Evolutionary conservation across 2,888 invertebrate genomes (phyloP), one percentile per base, ranked within the genome.

Genomic region (Clusia tigrina): DNA sequence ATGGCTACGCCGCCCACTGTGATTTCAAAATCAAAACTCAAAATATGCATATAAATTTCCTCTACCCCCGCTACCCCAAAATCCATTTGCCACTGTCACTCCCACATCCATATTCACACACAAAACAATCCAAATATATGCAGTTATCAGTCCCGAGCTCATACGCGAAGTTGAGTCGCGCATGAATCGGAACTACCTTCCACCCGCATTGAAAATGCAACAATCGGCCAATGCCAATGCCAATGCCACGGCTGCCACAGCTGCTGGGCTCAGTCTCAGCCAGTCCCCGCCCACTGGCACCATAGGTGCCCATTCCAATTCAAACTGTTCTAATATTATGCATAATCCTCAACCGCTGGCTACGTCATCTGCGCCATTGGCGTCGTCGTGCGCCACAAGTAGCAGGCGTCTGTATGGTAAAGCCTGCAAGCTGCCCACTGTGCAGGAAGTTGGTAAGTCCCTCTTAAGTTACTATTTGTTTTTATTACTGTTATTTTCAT

Each of bases 161-260:
- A 91, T 93, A 73, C 90, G 92, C 89, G 94, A 94, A 82, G 94
- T 94, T 71, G 94, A 94, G 85, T 90, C 91, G 74, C 88, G 94
- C 81, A 94, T 94, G 94, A 91, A 91, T 81, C 86, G 90, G 72
- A 90, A 91, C 78, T 91, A 91, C 82, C 86, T 92, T 76, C 93
- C 93, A 59, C 89, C 92, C 66, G 89, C 89, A 55, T 73, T 84
- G 58, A 83, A 82, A 74, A 86, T 90, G 78, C 88, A 88, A 77
- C 84, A 69, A 77, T 62, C 77, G 76, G 78, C 61, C 83, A 84
- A 76, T 80, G 78, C 66, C 66, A 62, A 58, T 77, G 78, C 58
- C 79, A 81, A 3, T 79, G n/a, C n/a, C n/a, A n/a, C n/a, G n/a
- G 81, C 54, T 3, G 15, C 3, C 22, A 20, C 24, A 20, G 63